Evolutionary conservation across 2,113 vertebrate genomes (phyloP), one percentile per base, ranked within the genome.

Genomic region (Forbesichthys papilliferus): DNA sequence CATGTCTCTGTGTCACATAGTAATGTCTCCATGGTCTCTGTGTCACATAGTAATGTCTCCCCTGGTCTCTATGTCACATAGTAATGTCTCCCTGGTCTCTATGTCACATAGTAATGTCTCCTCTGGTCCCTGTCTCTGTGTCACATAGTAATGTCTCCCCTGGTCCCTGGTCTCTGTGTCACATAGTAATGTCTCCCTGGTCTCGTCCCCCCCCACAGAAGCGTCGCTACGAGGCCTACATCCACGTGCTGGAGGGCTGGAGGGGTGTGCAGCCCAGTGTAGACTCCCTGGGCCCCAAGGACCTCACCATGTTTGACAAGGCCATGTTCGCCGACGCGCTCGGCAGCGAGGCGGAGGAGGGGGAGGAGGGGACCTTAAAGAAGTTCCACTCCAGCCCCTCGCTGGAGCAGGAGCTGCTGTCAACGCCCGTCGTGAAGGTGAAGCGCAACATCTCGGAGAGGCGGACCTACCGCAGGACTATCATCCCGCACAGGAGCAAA

Each of bases 331-430:
- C 54, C 0, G 84, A 78, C 48, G 52, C 33, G 1, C 79, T 74
- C 9, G 69, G 75, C 0, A 27, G 27, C 27, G 56, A 61, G 0
- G 84, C 80, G 5, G 76, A 82, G 9, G 78, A 69, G 0, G 78
- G 75, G 8, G 74, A 74, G 1, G 86, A 84, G 0, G 64, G 81
- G 0, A 70, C 70, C 2, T 80, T 97, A 56, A 95, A 95, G 75
- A 94, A 94, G 80, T 96, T 94, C 8, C 84, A 96, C 78, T 97
- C 96, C 53, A 96, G 95, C 76, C 96, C 96, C 0, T 96, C 96
- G 4, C 88, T 98, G 56, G 94, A 94, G 51, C 78, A 92, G 68
- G 94, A 97, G 0, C n/a, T 79, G 27, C 84, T 81, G 1, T 49
- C 88, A 9, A 80, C 88, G 0, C 75, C 90, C 0, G 74, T 91